Percentiles rank a stretch among this genome's conserved stretches.
phyloP scores from a whole-genome alignment of 2,888 invertebrate genomes.

The Eucera pruinosa region DNA sequence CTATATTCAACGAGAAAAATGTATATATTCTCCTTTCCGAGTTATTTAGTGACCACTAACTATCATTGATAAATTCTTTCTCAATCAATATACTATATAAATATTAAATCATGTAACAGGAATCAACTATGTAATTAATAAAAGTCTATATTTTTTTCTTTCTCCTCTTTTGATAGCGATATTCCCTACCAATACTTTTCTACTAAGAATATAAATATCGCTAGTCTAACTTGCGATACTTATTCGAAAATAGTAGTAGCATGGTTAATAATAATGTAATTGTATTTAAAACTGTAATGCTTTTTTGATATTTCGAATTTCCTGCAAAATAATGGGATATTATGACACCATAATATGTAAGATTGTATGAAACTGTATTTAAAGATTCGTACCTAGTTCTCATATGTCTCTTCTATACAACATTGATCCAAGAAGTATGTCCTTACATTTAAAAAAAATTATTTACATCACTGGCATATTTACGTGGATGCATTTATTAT shows the following conservation, averaged over 20 bases:
- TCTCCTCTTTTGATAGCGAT: conserved; percentile 29
- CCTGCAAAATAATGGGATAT: conserved; percentile 44
- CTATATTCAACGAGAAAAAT: conserved; percentile 17
- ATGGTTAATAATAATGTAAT: conserved; percentile 31
- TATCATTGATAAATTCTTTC: conserved; percentile 18
- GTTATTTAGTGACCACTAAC: background rate
- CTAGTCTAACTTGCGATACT: conserved; percentile 30
- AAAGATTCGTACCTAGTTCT: conserved; percentile 50
- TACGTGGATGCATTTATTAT: conserved; percentile 73
- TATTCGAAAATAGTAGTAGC: conserved; percentile 21
- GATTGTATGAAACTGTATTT: conserved; percentile 22
- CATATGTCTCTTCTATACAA: conserved; percentile 31
- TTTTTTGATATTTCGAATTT: conserved; percentile 33
- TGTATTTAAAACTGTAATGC: conserved; percentile 33
- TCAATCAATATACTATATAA: conserved; percentile 28
- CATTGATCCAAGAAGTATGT: conserved; percentile 40
- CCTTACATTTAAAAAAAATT: conserved; percentile 40
- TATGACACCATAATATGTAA: background rate
- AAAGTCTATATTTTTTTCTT: conserved; percentile 26
- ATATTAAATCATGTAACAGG: conserved; percentile 29
- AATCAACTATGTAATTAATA: conserved; percentile 22
- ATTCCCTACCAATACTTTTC: conserved; percentile 32
- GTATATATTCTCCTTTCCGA: background rate
- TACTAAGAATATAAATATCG: conserved; percentile 30
- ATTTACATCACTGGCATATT: conserved; percentile 35